These are phyloP conservation scores for Harpagoxenus sublaevis DNA, from an alignment of 2,888 invertebrate genomes.

Conservation along the genomic window DNA sequence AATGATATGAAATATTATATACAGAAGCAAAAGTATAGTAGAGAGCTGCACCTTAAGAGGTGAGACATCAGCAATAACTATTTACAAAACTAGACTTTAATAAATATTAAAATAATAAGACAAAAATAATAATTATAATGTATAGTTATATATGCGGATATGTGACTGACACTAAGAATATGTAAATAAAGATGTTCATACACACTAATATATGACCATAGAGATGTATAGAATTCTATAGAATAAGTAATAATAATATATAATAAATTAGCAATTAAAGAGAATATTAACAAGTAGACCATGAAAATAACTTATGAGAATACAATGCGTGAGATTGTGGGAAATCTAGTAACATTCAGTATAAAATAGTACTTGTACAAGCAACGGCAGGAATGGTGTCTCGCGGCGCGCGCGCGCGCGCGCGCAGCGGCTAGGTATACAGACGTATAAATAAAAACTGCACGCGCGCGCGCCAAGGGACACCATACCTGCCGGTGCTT, in stretches of 20 bases:
- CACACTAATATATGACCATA: not conserved
- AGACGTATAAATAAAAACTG: no score
- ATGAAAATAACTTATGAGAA: not conserved
- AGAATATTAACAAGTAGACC: not conserved
- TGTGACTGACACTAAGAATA: not conserved
- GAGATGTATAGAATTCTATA: not conserved
- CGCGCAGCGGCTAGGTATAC: no score
- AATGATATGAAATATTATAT: not conserved
- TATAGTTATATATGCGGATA: not conserved
- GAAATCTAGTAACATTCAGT: not conserved
- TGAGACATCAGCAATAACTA: not conserved
- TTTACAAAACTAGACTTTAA: not conserved
- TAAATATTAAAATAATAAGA: not conserved
- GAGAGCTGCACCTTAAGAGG: not conserved
- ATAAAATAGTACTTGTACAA: not conserved
- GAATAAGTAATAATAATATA: not conserved
- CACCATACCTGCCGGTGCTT: no score
- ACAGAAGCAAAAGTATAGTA: not conserved
- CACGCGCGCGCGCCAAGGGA: no score
- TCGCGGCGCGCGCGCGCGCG: no score
- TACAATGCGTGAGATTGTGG: no score
- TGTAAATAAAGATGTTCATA: not conserved
- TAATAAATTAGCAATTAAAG: not conserved
- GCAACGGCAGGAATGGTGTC: no score
- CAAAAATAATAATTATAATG: not conserved